These are phyloP conservation scores for Cinara cedri DNA, from an alignment of 2,888 invertebrate species.

Conservation along the genomic window DNA sequence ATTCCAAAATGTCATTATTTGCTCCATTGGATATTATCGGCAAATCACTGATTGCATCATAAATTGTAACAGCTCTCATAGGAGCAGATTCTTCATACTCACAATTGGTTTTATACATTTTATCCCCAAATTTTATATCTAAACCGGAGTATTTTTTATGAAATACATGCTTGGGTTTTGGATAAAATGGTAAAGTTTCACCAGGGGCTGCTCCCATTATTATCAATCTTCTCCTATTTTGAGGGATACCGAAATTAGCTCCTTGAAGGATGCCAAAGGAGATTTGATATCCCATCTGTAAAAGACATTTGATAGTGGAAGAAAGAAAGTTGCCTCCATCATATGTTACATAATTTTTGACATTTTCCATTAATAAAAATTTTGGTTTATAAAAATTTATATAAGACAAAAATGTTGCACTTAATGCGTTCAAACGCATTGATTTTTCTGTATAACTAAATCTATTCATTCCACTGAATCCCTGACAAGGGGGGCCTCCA, in stretches of 20 bases:
- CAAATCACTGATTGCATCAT: constrained; percentile 85
- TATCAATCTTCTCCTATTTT: constrained; percentile 78
- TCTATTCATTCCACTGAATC: constrained; percentile 88
- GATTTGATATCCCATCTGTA: constrained; percentile 87
- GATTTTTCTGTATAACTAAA: constrained; percentile 85
- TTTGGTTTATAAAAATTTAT: constrained; percentile 85
- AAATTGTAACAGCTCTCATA: constrained; percentile 76
- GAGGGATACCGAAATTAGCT: constrained; percentile 84
- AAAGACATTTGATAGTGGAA: constrained; percentile 74
- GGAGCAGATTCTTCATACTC: constrained; percentile 76
- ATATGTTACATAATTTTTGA: constrained; percentile 83
- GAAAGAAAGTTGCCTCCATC: constrained; percentile 82
- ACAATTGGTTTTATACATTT: constrained; percentile 65
- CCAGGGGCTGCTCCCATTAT: constrained; percentile 84
- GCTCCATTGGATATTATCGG: constrained; percentile 78
- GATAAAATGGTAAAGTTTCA: constrained; percentile 74
- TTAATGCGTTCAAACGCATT: constrained; percentile 80
- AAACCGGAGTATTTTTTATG: constrained; percentile 72
- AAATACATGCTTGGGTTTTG: constrained; percentile 81
- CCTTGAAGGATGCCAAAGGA: constrained; percentile 86
- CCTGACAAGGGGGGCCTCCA: constrained; percentile 89
- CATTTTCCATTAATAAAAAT: constrained; percentile 84
- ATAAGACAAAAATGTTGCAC: constrained; percentile 80
- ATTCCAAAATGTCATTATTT: constrained; percentile 72
- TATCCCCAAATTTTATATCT: constrained; percentile 67